Evolutionary conservation across 2,113 vertebrate genomes (phyloP).

Genomic region (Corythoichthys haematopterus): DNA sequence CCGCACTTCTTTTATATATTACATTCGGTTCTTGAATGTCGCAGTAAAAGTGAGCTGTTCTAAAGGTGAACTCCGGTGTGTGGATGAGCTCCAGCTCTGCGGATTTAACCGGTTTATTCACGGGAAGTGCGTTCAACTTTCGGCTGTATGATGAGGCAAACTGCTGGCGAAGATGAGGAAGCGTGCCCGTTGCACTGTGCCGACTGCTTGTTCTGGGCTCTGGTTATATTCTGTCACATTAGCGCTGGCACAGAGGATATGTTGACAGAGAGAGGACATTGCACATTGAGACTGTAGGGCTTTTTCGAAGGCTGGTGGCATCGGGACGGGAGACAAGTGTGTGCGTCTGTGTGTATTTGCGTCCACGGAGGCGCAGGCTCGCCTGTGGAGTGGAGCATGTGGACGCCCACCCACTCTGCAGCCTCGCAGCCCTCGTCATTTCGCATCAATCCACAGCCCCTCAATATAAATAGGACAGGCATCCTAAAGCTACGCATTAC

Average conservation of each 20-base stretch:
- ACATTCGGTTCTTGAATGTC: background rate
- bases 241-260: slow-evolving; percentile 56
- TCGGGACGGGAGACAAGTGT: slow-evolving; percentile 59
- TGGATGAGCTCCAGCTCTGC: background rate
- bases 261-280: slow-evolving; percentile 72
- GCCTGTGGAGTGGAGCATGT: slow-evolving; percentile 69
- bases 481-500: slow-evolving; percentile 62
- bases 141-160: slow-evolving; percentile 16
- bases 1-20: too few relatives aligned
- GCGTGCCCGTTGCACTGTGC: slow-evolving; percentile 30
- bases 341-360: slow-evolving; percentile 46
- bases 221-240: slow-evolving; percentile 69
- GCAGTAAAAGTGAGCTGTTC: background rate
- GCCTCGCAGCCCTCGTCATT: slow-evolving; percentile 73
- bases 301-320: slow-evolving; percentile 64
- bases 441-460: slow-evolving; percentile 73
- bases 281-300: slow-evolving; percentile 65
- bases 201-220: slow-evolving; percentile 47
- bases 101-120: background rate
- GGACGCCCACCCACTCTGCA: slow-evolving; percentile 69
- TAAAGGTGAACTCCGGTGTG: background rate
- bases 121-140: slow-evolving; percentile 13
- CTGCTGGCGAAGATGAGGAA: slow-evolving; percentile 32
- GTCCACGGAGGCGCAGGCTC: slow-evolving; percentile 43
- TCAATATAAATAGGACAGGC: slow-evolving; percentile 75